Conservation (phyloP, 1,140 invertebrate species). For the Caenorhabditis tropicalis region DNA sequence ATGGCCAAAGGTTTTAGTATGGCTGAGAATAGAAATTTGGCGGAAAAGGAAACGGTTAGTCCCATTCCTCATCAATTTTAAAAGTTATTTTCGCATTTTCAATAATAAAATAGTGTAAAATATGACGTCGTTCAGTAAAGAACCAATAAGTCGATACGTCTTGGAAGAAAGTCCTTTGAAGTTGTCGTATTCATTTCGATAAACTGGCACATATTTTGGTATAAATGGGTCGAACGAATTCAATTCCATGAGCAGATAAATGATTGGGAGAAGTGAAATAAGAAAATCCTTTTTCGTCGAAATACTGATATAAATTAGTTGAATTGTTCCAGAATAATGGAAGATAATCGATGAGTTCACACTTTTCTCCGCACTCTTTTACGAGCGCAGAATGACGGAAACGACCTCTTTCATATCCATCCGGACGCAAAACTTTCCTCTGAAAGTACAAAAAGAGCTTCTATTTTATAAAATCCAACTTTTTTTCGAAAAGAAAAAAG, state of each 20-base stretch:
- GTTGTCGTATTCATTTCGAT: neutral
- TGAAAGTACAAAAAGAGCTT: neutral
- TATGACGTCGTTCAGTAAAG: no score
- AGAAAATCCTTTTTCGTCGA: neutral
- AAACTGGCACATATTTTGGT: neutral
- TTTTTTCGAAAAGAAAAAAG: no score
- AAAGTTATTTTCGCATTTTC: no score
- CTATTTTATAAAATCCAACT: no score
- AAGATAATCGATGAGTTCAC: neutral
- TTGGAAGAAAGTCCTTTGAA: no score
- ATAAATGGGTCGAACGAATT: neutral
- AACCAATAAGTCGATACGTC: no score
- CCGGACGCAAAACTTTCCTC: neutral
- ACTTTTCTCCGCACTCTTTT: neutral
- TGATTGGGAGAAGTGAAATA: conserved; percentile 5
- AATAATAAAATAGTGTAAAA: no score
- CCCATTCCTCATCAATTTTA: no score
- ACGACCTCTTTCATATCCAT: conserved; percentile 10
- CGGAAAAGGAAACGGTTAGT: no score
- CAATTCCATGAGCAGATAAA: neutral
- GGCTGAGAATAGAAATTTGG: no score
- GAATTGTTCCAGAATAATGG: neutral
- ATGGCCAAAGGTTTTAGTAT: no score
- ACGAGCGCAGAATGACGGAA: neutral
- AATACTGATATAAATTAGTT: neutral